Evolutionary conservation across 2,797 vertebrate genomes (phyloP).

Genomic region (Lutjanus argentimaculatus): DNA sequence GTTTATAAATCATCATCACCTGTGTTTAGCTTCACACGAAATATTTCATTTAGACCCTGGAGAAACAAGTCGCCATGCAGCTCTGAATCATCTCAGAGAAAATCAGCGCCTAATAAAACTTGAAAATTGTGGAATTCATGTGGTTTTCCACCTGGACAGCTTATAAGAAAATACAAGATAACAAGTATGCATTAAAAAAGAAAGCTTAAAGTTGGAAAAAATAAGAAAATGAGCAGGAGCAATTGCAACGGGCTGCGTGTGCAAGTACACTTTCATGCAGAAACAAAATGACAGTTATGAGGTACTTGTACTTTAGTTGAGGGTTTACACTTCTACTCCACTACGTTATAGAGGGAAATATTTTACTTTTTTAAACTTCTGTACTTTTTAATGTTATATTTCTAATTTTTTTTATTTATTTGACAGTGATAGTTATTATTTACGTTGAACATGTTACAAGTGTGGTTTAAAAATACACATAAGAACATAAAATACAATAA

Average conservation of each 20-base stretch:
- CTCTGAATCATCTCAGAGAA: neutral
- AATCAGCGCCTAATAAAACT: no score
- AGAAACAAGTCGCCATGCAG: neutral
- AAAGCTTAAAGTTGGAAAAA: no score
- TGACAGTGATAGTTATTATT: neutral
- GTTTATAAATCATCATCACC: neutral
- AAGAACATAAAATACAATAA: neutral
- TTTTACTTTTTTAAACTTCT: neutral
- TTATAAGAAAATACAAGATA: no score
- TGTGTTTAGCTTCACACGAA: neutral
- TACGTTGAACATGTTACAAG: neutral
- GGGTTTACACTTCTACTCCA: neutral
- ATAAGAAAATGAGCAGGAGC: no score
- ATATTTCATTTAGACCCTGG: neutral
- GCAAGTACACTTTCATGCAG: no score
- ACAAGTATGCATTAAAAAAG: no score
- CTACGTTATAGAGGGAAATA: no score
- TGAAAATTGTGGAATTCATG: no score
- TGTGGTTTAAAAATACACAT: neutral
- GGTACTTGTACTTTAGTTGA: neutral
- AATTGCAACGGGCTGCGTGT: no score
- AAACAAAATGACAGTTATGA: no score
- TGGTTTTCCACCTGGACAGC: no score
- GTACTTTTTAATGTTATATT: no score
- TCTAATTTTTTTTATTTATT: neutral